Base-by-base conservation (phyloP, 2,797 vertebrate genomes). In the Astyanax mexicanus region DNA sequence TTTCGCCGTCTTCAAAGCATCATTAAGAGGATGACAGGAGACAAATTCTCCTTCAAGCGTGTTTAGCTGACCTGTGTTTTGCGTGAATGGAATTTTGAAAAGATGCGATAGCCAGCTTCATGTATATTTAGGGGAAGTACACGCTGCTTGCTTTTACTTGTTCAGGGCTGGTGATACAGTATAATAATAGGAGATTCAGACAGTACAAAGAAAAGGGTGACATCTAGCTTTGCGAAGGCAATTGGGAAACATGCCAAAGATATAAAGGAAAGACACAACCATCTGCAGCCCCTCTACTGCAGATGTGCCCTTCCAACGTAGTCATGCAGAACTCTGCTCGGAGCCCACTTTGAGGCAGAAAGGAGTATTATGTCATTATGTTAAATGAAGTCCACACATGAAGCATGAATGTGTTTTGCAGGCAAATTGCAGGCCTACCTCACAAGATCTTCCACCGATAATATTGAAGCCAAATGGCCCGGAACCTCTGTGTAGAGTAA, bases 401-500 rank as follows among this genome's bases (percentile, higher is more conserved):
- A n/a, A n/a, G n/a, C n/a, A n/a, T n/a, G n/a, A n/a, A n/a, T n/a
- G n/a, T 21, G 29, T 45, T 47, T n/a, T 70, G 25, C 17, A 57
- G n/a, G n/a, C 12, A 3, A 45, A 45, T 52, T 96, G 89, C 21
- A 64, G 40, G 13, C 38, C 23, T 96, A 98, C 97, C 96, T 86
- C 83, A 75, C 94, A 95, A 0, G 95, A 94, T 86, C 95, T 93
- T 92, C 97, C 97, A 89, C 97, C 97, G 76, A 98, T 93, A 88
- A 98, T 99, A 89, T 98, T 98, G 94, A 99, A 98, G 89, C 97
- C 97, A 85, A 99, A 94, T 84, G 97, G 96, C 84, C 96, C 96
- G 0, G 92, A 94, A 84, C 95, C 95, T 51, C 97, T 95, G 27
- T 95, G 94, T 61, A 98, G 95, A 85, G 96, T 83, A 6, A 96